Conservation (phyloP, 2,888 invertebrate species). For the Drosophila anomalipes region DNA sequence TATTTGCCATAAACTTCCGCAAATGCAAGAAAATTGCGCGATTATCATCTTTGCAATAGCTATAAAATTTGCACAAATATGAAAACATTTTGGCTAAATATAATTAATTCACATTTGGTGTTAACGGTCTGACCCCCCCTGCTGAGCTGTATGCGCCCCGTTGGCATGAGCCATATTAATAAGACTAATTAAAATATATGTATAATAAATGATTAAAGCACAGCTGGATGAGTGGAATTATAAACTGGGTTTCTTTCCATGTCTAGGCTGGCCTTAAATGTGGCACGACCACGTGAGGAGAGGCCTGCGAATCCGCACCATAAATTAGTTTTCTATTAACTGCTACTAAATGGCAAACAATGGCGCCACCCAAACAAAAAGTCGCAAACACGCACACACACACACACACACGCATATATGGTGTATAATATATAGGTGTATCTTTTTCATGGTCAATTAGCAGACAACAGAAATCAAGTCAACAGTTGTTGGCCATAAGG, state of each 20-base stretch:
- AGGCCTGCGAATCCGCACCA: conserved; percentile 62
- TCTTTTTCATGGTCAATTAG: conserved; percentile 74
- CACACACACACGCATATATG: background rate
- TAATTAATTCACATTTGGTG: conserved; percentile 43
- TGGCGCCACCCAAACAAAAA: conserved; percentile 71
- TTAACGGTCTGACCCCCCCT: conserved; percentile 38
- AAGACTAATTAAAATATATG: conserved; percentile 65
- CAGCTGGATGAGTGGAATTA: conserved; percentile 20
- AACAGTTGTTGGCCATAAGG: conserved; percentile 60
- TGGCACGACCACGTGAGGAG: conserved; percentile 47
- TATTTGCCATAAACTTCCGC: conserved; percentile 7
- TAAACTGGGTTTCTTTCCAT: conserved; percentile 26
- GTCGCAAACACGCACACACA: conserved; percentile 22
- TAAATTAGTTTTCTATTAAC: conserved; percentile 75
- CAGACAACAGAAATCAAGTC: conserved; percentile 69
- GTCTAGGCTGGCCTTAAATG: conserved; percentile 30
- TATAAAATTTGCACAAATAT: conserved; percentile 37
- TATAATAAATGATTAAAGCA: conserved; percentile 37
- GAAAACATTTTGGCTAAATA: conserved; percentile 33
- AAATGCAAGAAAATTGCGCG: conserved; percentile 1
- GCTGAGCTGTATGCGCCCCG: conserved; percentile 19
- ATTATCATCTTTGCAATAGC: conserved; percentile 18
- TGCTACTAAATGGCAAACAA: conserved; percentile 74
- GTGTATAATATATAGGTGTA: conserved; percentile 4
- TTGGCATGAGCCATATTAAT: conserved; percentile 44